Evolutionary conservation across 1,140 invertebrate species (phyloP).

Genomic region (Plodia interpunctella): DNA sequence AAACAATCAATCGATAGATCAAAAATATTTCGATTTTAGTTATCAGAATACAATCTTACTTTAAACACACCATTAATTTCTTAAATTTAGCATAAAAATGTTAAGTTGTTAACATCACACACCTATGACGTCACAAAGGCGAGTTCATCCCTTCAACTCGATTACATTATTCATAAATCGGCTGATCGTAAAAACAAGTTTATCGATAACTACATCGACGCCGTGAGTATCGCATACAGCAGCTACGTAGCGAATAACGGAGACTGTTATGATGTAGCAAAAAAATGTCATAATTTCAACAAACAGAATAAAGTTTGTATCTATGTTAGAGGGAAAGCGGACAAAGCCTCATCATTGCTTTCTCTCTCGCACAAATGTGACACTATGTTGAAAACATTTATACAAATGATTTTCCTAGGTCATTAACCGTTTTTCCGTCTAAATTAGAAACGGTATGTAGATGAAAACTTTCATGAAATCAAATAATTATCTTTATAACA

Average conservation of each 20-base stretch:
- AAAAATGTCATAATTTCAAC: not conserved
- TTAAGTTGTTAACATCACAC: constrained; percentile 4
- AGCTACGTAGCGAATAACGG: not conserved
- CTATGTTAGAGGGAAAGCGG: too few species aligned
- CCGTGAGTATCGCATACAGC: not conserved
- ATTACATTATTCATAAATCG: not conserved
- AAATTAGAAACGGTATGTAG: too few species aligned
- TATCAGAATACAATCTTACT: constrained; percentile 5
- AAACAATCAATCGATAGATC: not conserved
- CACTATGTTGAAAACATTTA: too few species aligned
- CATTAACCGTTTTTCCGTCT: too few species aligned
- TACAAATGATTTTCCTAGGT: too few species aligned
- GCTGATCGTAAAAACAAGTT: not conserved
- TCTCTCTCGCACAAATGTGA: too few species aligned
- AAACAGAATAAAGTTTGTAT: not conserved
- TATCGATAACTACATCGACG: not conserved
- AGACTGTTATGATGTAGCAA: not conserved
- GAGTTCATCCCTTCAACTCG: not conserved
- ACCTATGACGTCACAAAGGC: not conserved
- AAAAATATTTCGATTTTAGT: too few species aligned
- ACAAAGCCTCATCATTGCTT: too few species aligned
- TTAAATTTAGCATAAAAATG: not conserved
- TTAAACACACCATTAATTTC: not conserved
- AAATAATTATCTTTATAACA: not conserved
- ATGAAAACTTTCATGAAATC: too few species aligned